Percentiles rank a stretch among this genome's conserved stretches.
Conservation (phyloP, 1,140 invertebrate genomes). For the Philopotamus ludificatus region DNA sequence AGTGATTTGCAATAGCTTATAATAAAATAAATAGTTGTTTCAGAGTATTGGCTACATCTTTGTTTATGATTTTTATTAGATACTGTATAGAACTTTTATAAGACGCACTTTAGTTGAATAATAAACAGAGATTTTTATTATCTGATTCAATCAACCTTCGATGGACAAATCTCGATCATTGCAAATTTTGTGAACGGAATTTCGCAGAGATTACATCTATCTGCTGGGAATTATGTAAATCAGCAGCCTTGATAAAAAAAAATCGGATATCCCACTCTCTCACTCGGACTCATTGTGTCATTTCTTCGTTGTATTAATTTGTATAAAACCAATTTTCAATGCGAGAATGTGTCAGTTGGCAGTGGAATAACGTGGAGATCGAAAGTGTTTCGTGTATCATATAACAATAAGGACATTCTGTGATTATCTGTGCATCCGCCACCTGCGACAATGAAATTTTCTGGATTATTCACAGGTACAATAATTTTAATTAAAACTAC, state of each 20-base stretch:
- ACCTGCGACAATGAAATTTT: background rate
- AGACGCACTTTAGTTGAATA: too few species aligned
- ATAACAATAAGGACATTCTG: background rate
- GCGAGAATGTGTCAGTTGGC: constrained; percentile 11
- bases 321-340: constrained; percentile 22
- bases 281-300: too few species aligned
- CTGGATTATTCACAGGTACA: background rate
- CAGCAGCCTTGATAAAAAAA: background rate
- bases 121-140: too few species aligned
- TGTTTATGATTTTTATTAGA: too few species aligned
- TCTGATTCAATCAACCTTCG: too few species aligned
- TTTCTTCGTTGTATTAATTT: constrained; percentile 10
- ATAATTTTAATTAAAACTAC: constrained; percentile 2
- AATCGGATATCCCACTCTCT: background rate
- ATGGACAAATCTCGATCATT: too few species aligned
- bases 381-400: constrained; percentile 10
- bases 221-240: constrained; percentile 9
- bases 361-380: constrained; percentile 16
- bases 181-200: too few species aligned
- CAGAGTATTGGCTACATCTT: too few species aligned
- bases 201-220: too few species aligned
- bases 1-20: too few species aligned
- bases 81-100: too few species aligned
- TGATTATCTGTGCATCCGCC: background rate
- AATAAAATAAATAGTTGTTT: too few species aligned